A percentile compares a stretch with the other conserved stretches of the same genome.
Evolutionary conservation across 2,113 vertebrate species (phyloP).

Genomic region (Parus major): DNA sequence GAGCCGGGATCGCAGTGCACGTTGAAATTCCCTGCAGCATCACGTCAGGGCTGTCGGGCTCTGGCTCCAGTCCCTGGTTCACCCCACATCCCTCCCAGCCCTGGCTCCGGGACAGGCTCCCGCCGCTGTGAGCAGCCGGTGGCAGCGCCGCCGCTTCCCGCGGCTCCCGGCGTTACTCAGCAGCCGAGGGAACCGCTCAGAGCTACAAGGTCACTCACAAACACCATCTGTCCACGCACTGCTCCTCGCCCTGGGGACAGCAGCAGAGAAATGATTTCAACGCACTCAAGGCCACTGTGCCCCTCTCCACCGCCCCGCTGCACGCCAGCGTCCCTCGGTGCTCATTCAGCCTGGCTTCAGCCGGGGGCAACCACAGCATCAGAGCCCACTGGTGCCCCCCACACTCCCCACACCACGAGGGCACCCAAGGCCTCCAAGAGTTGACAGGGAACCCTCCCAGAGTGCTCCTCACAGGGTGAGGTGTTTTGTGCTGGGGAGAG

Average conservation of each 20-base stretch:
- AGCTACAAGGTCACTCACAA: constrained; percentile 66
- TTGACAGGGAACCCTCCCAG: fast-evolving
- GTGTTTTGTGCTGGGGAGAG: not conserved
- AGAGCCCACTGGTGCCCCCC: not conserved
- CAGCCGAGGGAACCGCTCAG: not conserved
- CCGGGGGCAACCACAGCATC: fast-evolving
- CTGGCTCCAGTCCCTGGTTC: not conserved
- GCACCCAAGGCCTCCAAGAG: not conserved
- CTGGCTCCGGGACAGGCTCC: not conserved
- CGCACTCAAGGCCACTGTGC: not conserved
- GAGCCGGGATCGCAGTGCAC: fast-evolving
- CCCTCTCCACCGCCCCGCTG: fast-evolving
- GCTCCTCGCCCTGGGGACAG: not conserved
- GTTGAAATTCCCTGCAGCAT: not conserved
- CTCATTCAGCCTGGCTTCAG: fast-evolving
- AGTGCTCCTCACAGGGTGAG: fast-evolving
- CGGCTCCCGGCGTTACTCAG: not conserved
- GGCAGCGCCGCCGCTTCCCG: constrained; percentile 12
- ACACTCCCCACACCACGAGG: not conserved
- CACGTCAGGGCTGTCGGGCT: fast-evolving
- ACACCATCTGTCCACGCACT: constrained; percentile 59
- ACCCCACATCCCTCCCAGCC: not conserved
- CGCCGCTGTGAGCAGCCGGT: not conserved
- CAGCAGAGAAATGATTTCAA: not conserved
- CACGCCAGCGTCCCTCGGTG: fast-evolving